Evolutionary conservation across 2,888 invertebrate species (phyloP).

Genomic region (Nymphalis polychloros): DNA sequence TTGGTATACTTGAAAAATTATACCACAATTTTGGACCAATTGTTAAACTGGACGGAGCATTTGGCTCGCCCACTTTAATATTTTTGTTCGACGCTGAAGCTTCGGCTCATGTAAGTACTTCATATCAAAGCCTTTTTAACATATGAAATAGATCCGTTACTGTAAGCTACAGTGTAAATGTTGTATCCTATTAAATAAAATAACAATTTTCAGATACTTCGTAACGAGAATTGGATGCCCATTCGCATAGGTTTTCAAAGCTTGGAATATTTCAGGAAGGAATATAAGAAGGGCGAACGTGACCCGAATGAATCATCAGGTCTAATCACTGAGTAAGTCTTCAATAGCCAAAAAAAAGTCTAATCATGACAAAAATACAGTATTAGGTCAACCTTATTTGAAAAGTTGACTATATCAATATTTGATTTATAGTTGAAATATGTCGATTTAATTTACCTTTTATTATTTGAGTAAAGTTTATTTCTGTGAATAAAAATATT

Average conservation of each 20-base stretch:
- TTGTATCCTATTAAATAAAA: not conserved
- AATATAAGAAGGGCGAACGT: constrained; percentile 41
- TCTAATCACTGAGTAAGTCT: constrained; percentile 49
- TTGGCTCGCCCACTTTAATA: constrained; percentile 38
- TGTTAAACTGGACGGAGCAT: constrained; percentile 38
- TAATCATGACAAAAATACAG: too few relatives aligned
- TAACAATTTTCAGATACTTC: constrained; percentile 48
- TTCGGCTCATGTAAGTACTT: constrained; percentile 35
- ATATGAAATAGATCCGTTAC: too few relatives aligned
- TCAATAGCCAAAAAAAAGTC: too few relatives aligned
- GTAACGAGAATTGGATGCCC: constrained; percentile 55
- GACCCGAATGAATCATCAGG: constrained; percentile 41
- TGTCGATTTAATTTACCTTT: too few relatives aligned
- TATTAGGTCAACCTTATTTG: too few relatives aligned
- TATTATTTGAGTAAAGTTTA: too few relatives aligned
- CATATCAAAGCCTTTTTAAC: not conserved
- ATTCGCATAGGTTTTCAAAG: constrained; percentile 52
- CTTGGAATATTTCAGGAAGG: constrained; percentile 51
- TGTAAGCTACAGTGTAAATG: not conserved
- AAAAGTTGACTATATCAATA: too few relatives aligned
- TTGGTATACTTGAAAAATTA: not conserved
- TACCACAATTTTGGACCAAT: constrained; percentile 43
- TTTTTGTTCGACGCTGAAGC: constrained; percentile 42
- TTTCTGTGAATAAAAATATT: too few relatives aligned
- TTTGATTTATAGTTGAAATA: too few relatives aligned